Percentiles rank a stretch among this genome's conserved stretches.
Conservation (phyloP, 2,888 invertebrate species). For the Diarsia dahlii region DNA sequence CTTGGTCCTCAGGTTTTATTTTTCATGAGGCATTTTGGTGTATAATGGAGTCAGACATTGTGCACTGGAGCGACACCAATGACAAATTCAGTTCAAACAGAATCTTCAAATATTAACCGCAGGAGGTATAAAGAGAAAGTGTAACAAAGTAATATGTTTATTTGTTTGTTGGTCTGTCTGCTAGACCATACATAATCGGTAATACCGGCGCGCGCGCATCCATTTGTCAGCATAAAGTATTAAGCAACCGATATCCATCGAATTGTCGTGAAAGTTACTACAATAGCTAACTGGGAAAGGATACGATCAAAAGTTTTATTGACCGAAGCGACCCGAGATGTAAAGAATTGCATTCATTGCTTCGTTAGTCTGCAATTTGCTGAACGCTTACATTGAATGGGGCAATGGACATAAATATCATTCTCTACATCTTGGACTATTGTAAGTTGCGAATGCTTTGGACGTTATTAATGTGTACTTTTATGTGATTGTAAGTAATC, state of each 20-base stretch:
- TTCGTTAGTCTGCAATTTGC: background rate
- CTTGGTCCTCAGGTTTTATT: no score
- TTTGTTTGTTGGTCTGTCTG: constrained; percentile 51
- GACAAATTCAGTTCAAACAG: background rate
- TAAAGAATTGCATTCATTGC: constrained; percentile 2
- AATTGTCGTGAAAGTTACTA: constrained; percentile 54
- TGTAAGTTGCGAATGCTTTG: constrained; percentile 5
- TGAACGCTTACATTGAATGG: background rate
- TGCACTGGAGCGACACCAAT: background rate
- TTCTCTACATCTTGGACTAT: background rate
- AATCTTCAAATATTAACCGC: constrained; percentile 9
- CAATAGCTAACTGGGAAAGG: constrained; percentile 15
- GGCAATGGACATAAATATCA: constrained; percentile 7
- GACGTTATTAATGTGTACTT: constrained; percentile 43
- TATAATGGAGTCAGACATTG: background rate
- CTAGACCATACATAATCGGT: constrained; percentile 57
- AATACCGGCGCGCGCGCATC: constrained; percentile 56
- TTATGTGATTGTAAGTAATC: constrained; percentile 36
- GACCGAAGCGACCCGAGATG: background rate
- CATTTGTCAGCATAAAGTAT: constrained; percentile 51
- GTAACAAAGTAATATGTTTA: constrained; percentile 58
- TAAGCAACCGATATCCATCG: constrained; percentile 33
- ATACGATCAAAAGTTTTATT: constrained; percentile 24
- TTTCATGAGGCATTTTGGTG: background rate
- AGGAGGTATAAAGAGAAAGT: constrained; percentile 64